phyloP scores from a whole-genome alignment of 2,113 vertebrate species.

The Neofelis nebulosa region DNA sequence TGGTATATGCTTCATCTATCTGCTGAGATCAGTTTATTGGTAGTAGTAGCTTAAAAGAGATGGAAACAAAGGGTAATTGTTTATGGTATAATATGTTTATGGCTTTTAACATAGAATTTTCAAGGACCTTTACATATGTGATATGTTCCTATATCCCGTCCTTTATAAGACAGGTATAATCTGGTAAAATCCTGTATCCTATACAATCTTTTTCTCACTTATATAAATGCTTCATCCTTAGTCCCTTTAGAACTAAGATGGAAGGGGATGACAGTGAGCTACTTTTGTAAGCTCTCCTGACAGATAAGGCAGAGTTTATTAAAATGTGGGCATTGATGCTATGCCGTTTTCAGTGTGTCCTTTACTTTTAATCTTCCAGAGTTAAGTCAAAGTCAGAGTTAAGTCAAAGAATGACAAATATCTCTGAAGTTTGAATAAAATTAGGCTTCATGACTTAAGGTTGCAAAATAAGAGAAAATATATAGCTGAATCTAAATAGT shows the following conservation, averaged over 20 bases:
- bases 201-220: not conserved
- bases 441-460: not conserved
- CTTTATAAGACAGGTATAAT: too few species aligned
- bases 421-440: not conserved
- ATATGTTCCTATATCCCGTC: not conserved
- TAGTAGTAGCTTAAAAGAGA: not conserved
- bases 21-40: not conserved
- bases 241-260: not conserved
- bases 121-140: not conserved
- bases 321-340: not conserved
- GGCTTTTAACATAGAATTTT: not conserved
- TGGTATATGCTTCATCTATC: not conserved
- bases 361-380: not conserved
- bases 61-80: rapidly evolving
- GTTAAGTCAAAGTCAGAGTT: not conserved
- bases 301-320: not conserved
- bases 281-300: not conserved
- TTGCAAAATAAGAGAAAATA: not conserved
- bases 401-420: not conserved
- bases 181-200: too few species aligned
- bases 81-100: not conserved
- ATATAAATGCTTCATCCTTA: not conserved
- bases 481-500: not conserved
- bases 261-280: not conserved
- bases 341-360: not conserved